Percentiles rank a stretch among this genome's conserved stretches.
Evolutionary conservation across 2,888 invertebrate genomes (phyloP).

Genomic region (Nomada ferruginata): DNA sequence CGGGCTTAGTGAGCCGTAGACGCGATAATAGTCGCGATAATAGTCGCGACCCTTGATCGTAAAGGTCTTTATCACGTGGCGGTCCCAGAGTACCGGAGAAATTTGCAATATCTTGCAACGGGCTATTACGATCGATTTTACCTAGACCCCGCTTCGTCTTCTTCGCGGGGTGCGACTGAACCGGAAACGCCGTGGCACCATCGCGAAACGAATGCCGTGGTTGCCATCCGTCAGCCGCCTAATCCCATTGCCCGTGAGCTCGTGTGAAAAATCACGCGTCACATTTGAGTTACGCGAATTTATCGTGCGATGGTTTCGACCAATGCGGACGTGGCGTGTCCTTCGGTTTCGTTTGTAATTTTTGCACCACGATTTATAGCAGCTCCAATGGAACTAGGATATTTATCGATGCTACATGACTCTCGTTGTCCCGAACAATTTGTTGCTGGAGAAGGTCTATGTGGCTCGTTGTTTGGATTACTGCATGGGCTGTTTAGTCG

Average conservation of each 20-base stretch:
- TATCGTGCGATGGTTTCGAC: slow-evolving; percentile 28
- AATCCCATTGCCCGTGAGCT: not conserved
- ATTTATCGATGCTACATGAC: slow-evolving; percentile 17
- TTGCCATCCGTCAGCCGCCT: slow-evolving; percentile 6
- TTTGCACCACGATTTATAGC: slow-evolving; percentile 37
- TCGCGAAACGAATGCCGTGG: not conserved
- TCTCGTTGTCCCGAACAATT: not conserved
- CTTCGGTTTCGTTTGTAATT: slow-evolving; percentile 47
- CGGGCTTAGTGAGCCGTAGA: slow-evolving; percentile 45
- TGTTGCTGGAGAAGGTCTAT: not conserved
- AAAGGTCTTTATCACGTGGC: slow-evolving; percentile 53
- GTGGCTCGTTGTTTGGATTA: not conserved
- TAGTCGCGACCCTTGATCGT: slow-evolving; percentile 47
- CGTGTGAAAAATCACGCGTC: slow-evolving; percentile 48
- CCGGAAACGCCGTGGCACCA: not conserved
- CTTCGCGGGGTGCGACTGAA: not conserved
- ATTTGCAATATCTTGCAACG: slow-evolving; percentile 38
- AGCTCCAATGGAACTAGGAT: not conserved
- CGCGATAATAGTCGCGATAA: slow-evolving; percentile 55
- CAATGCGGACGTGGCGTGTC: slow-evolving; percentile 8
- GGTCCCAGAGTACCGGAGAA: slow-evolving; percentile 12
- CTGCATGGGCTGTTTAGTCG: not conserved
- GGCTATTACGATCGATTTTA: slow-evolving; percentile 24
- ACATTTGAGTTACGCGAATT: slow-evolving; percentile 45
- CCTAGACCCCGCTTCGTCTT: not conserved